These are phyloP conservation scores for Galagoides demidoff DNA, from an alignment of 2,797 vertebrate species.

Conservation along the genomic window DNA sequence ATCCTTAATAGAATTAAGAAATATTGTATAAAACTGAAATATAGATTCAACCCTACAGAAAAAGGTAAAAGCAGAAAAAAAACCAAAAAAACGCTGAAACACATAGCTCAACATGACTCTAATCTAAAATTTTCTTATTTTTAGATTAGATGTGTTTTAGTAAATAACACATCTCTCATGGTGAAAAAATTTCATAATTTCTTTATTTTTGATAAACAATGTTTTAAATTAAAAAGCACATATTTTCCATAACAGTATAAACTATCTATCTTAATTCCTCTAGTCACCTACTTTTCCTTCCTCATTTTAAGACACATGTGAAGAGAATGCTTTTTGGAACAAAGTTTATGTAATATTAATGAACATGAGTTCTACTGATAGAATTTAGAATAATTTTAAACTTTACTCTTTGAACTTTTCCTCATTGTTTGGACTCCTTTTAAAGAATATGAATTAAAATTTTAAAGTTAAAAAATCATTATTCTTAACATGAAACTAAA, in stretches of 20 bases:
- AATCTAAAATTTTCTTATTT: conserved; percentile 8
- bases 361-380: neutral
- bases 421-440: neutral
- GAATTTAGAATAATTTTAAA: neutral
- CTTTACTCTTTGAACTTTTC: neutral
- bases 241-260: neutral
- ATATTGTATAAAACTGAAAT: conserved; percentile 15
- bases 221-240: conserved; percentile 45
- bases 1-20: neutral
- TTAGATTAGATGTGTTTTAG: neutral
- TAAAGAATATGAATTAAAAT: conserved; percentile 34
- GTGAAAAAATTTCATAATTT: neutral
- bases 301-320: neutral
- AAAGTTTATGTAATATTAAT: neutral
- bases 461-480: conserved; percentile 52
- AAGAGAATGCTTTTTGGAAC: conserved; percentile 17
- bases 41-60: neutral
- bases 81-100: too few species aligned
- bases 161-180: neutral
- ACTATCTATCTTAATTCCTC: neutral
- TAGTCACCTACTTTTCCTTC: neutral
- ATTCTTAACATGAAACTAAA: conserved; percentile 47
- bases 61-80: too few species aligned
- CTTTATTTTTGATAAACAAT: conserved; percentile 5
- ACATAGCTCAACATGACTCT: neutral